A percentile compares a stretch with the other conserved stretches of the same genome.
Evolutionary conservation across 2,797 vertebrate species (phyloP).

Genomic region (Galagoides demidoff): DNA sequence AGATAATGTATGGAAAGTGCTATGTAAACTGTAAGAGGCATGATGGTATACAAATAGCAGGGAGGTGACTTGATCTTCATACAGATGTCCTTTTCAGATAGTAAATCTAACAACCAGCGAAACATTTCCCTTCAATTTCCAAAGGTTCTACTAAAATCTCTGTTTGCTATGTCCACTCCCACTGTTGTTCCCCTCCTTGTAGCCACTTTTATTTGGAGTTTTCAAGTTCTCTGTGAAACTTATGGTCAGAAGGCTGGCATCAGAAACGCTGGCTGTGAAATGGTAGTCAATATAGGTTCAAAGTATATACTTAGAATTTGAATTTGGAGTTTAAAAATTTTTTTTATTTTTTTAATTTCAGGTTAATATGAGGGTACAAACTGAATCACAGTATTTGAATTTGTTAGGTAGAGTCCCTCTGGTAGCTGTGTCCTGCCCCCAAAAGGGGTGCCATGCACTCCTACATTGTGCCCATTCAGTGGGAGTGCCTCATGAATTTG

Average conservation of each 20-base stretch:
- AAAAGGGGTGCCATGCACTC: no score
- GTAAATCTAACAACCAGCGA: background rate
- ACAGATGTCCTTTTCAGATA: conserved; percentile 7
- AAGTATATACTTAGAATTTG: background rate
- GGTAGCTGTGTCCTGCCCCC: no score
- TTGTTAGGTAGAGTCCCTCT: no score
- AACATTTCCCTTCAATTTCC: background rate
- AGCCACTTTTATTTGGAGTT: background rate
- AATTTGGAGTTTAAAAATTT: background rate
- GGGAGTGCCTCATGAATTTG: background rate
- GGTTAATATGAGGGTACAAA: no score
- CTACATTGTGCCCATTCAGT: no score
- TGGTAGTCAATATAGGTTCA: background rate
- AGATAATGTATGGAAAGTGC: conserved; percentile 54
- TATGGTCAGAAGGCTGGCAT: background rate
- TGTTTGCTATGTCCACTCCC: background rate
- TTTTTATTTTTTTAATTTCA: no score
- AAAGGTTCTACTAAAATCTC: background rate
- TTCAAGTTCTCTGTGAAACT: background rate
- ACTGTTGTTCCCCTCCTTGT: background rate
- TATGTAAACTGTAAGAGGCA: conserved; percentile 8
- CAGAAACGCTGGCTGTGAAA: background rate
- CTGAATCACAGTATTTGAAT: no score
- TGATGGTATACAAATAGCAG: background rate
- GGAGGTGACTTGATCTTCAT: background rate